These are phyloP conservation scores for Campoletis sonorensis DNA, from an alignment of 1,140 invertebrate genomes.

Conservation along the genomic window DNA sequence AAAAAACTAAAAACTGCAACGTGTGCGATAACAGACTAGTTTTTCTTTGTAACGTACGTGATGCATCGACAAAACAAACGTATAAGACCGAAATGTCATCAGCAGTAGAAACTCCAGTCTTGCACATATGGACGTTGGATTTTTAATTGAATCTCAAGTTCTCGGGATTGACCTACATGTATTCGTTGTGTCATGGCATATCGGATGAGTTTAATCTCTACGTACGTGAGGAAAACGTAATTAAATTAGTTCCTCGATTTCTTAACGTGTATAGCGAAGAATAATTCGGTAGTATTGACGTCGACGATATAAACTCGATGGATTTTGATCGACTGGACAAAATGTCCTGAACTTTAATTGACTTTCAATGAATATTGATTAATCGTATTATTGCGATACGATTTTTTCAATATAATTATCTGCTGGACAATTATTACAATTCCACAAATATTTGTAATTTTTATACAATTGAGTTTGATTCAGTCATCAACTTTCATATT, in stretches of 20 bases:
- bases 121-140: not conserved
- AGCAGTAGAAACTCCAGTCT: not conserved
- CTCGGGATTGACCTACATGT: conserved; percentile 19
- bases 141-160: not conserved
- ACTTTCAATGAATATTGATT: not conserved
- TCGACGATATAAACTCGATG: not conserved
- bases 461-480: no score
- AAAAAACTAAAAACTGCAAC: conserved; percentile 5
- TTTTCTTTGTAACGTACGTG: not conserved
- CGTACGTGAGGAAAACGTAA: conserved; percentile 24
- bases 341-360: not conserved
- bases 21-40: not conserved
- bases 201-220: not conserved
- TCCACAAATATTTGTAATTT: no score
- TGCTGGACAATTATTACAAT: no score
- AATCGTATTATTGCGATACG: not conserved
- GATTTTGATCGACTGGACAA: not conserved
- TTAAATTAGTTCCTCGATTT: conserved; percentile 9
- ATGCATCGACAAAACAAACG: not conserved
- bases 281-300: not conserved
- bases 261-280: not conserved
- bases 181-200: not conserved
- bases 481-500: no score
- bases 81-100: conserved; percentile 1
- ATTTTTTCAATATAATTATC: no score